These are phyloP conservation scores for Siderastrea siderea DNA, from an alignment of 92 coral and sea anemone genomes.

Conservation along the genomic window DNA sequence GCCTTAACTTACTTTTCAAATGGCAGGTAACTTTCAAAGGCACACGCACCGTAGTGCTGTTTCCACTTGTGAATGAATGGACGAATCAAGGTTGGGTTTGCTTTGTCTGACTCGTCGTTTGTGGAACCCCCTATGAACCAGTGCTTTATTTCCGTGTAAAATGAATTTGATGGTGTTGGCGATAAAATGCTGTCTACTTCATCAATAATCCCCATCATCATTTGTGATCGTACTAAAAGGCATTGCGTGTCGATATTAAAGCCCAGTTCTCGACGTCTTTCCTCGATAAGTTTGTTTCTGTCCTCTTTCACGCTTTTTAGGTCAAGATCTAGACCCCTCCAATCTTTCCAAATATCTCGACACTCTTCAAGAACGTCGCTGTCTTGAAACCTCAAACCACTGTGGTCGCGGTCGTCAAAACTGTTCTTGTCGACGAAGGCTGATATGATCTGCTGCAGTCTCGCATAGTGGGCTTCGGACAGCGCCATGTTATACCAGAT, in stretches of 20 bases:
- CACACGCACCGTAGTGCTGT: too few species aligned
- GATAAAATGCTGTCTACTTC: neutral
- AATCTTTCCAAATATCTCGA: too few species aligned
- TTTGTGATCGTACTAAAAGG: too few species aligned
- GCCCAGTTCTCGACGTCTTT: too few species aligned
- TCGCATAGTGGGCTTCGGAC: conserved; percentile 36
- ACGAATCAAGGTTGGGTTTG: too few species aligned
- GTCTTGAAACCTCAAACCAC: conserved; percentile 26
- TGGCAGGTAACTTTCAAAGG: conserved; percentile 50
- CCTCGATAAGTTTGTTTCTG: too few species aligned
- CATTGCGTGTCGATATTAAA: too few species aligned
- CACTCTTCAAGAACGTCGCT: conserved; percentile 45
- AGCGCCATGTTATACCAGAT: conserved; percentile 81
- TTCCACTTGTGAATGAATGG: too few species aligned
- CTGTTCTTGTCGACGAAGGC: conserved; percentile 28
- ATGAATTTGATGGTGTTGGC: neutral
- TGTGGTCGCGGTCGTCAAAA: conserved; percentile 14
- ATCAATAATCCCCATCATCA: too few species aligned
- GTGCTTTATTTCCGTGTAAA: conserved; percentile 47
- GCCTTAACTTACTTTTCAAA: conserved; percentile 31
- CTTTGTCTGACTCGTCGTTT: too few species aligned
- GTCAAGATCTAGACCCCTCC: too few species aligned
- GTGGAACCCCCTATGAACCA: conserved; percentile 60
- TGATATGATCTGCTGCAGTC: conserved; percentile 39
- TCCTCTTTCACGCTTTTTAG: too few species aligned